A percentile compares a stretch with the other conserved stretches of the same genome.
Evolutionary conservation across 1,140 invertebrate genomes (phyloP).

Genomic region (Lerema accius): DNA sequence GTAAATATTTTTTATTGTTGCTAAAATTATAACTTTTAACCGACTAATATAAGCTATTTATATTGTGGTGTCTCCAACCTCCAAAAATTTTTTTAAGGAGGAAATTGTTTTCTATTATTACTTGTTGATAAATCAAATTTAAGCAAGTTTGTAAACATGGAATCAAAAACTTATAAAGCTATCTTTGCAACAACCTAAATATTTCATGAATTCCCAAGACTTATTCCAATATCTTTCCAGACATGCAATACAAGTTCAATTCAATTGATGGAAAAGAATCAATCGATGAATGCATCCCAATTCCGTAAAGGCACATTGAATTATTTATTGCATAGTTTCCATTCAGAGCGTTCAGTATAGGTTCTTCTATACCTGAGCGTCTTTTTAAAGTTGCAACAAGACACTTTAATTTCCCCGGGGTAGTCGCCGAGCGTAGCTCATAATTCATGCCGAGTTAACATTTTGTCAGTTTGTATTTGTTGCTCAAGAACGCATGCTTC

Average conservation of each 20-base stretch:
- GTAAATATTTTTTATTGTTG: too few relatives aligned
- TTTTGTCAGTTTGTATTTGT: conserved; percentile 78
- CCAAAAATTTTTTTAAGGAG: too few relatives aligned
- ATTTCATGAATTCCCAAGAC: conserved; percentile 9
- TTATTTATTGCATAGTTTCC: conserved; percentile 63
- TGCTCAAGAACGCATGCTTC: conserved; percentile 52
- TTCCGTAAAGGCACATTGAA: conserved; percentile 60
- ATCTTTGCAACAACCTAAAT: neutral
- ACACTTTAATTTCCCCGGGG: conserved; percentile 79
- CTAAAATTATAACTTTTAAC: too few relatives aligned
- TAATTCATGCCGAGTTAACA: conserved; percentile 79
- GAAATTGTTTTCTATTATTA: too few relatives aligned
- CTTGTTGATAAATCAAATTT: too few relatives aligned
- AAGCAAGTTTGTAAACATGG: too few relatives aligned
- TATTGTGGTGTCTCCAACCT: too few relatives aligned
- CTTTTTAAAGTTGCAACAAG: conserved; percentile 77
- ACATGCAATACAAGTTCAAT: conserved; percentile 33
- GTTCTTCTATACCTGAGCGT: conserved; percentile 59
- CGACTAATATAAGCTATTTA: too few relatives aligned
- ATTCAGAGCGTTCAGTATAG: conserved; percentile 45
- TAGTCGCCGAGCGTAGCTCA: conserved; percentile 60
- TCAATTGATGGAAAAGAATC: conserved; percentile 37
- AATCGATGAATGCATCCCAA: conserved; percentile 52
- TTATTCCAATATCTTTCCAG: conserved; percentile 18
- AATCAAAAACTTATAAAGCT: too few relatives aligned